phyloP scores from a whole-genome alignment of 2,113 vertebrate genomes.

The Haemorhous mexicanus region DNA sequence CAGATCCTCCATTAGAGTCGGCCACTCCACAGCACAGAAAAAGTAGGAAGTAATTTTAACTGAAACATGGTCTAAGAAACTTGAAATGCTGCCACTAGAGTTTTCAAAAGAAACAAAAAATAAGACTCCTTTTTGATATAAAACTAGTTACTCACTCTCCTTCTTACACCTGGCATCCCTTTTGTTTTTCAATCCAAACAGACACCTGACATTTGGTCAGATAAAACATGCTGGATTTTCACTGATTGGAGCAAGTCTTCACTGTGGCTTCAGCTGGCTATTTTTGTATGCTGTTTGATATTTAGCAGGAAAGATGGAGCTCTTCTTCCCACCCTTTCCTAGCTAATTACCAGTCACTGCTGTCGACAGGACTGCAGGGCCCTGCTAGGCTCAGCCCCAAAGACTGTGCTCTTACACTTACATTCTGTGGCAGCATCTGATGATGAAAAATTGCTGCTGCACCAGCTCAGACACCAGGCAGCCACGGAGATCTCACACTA shows the following conservation, averaged over 20 bases:
- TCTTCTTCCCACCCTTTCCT: neutral
- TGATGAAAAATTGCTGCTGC: neutral
- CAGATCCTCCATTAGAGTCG: neutral
- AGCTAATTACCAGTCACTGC: neutral
- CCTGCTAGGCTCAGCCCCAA: neutral
- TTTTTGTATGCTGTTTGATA: conserved; percentile 10
- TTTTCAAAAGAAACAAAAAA: conserved; percentile 41
- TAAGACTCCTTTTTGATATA: neutral
- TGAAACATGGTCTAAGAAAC: conserved; percentile 20
- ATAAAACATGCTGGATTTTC: conserved; percentile 1
- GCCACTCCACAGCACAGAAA: conserved; percentile 15
- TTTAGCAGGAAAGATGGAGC: neutral
- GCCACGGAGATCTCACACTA: neutral
- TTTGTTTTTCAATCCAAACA: conserved; percentile 38
- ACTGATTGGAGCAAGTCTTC: neutral
- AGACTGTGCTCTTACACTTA: neutral
- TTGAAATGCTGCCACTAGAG: neutral
- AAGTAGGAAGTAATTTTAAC: conserved; percentile 16
- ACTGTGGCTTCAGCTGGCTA: neutral
- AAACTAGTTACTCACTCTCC: neutral
- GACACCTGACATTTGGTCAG: conserved; percentile 7
- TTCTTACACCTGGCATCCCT: conserved; percentile 8
- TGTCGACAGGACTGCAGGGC: neutral
- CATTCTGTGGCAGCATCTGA: neutral
- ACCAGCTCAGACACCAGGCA: neutral